Percentiles rank a stretch among this genome's conserved stretches.
Conservation (phyloP, 1,140 invertebrate genomes). For the Trigoniulus corallinus region DNA sequence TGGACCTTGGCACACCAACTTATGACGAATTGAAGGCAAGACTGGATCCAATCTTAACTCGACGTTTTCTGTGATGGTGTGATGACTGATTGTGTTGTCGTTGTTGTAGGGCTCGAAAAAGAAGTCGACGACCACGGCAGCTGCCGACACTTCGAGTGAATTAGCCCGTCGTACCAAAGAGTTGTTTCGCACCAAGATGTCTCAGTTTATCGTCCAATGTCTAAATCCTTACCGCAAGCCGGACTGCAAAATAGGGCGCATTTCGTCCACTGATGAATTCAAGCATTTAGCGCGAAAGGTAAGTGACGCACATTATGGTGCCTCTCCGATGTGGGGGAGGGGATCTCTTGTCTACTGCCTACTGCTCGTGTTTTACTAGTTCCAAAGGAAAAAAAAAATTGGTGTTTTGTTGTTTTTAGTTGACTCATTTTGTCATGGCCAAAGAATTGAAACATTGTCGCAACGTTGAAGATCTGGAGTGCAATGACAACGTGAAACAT, state of each 20-base stretch:
- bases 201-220: slow-evolving; percentile 69
- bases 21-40: slow-evolving; percentile 7
- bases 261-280: slow-evolving; percentile 80
- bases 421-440: slow-evolving; percentile 90
- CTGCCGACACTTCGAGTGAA: slow-evolving; percentile 31
- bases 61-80: too few species aligned
- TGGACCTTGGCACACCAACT: slow-evolving; percentile 22
- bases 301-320: slow-evolving; percentile 14
- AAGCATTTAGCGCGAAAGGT: slow-evolving; percentile 92
- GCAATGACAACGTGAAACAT: slow-evolving; percentile 79
- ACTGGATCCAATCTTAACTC: too few species aligned
- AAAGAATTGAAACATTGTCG: slow-evolving; percentile 89
- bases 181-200: slow-evolving; percentile 72
- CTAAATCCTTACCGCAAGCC: slow-evolving; percentile 75
- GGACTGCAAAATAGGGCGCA: slow-evolving; percentile 66
- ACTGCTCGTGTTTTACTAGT: too few species aligned
- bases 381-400: too few species aligned
- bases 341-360: too few species aligned
- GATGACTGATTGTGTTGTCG: too few species aligned
- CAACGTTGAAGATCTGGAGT: slow-evolving; percentile 65
- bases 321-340: too few species aligned
- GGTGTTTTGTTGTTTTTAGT: slow-evolving; percentile 40
- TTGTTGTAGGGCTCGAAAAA: too few species aligned
- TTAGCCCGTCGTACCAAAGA: slow-evolving; percentile 57
- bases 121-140: slow-evolving; percentile 18